Conservation (phyloP, 1,140 invertebrate species). For the Hermatobates lingyangjiaoensis region DNA sequence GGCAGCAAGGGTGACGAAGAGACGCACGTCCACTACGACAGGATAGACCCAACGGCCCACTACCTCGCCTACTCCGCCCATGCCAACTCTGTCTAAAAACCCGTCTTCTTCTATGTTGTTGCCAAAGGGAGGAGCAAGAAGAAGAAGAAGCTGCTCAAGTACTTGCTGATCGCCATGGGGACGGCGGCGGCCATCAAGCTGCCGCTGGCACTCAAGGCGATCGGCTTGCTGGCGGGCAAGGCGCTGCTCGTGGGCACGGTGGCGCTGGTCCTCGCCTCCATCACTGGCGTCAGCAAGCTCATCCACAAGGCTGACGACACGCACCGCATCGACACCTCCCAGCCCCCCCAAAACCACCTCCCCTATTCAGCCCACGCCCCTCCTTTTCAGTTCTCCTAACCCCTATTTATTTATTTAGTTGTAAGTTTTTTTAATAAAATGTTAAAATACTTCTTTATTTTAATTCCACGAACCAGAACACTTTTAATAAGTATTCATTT, state of each 20-base stretch:
- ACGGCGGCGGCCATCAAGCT: constrained; percentile 4
- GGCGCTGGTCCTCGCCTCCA: constrained; percentile 47
- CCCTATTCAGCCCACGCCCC: constrained; percentile 15
- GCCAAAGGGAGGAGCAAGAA: constrained; percentile 5
- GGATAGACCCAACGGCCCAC: constrained; percentile 12
- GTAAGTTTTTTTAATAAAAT: too few relatives aligned
- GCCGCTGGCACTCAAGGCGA: constrained; percentile 26
- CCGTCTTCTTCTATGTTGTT: not conserved
- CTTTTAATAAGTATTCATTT: too few relatives aligned
- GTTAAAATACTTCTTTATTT: too few relatives aligned
- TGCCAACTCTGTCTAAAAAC: not conserved
- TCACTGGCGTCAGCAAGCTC: constrained; percentile 51
- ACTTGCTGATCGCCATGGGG: constrained; percentile 3
- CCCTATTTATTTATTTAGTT: too few relatives aligned
- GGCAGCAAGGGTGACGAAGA: constrained; percentile 23
- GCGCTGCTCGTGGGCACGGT: constrained; percentile 50
- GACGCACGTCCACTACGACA: constrained; percentile 10
- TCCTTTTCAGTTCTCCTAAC: too few relatives aligned
- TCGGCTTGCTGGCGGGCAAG: constrained; percentile 45
- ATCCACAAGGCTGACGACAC: constrained; percentile 9
- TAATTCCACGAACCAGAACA: too few relatives aligned
- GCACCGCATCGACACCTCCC: too few relatives aligned
- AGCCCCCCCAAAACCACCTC: constrained; percentile 13
- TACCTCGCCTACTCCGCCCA: constrained; percentile 17
- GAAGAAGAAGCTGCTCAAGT: constrained; percentile 5